phyloP scores from a whole-genome alignment of 2,797 vertebrate genomes.

The Paratrypauchen microcephalus region DNA sequence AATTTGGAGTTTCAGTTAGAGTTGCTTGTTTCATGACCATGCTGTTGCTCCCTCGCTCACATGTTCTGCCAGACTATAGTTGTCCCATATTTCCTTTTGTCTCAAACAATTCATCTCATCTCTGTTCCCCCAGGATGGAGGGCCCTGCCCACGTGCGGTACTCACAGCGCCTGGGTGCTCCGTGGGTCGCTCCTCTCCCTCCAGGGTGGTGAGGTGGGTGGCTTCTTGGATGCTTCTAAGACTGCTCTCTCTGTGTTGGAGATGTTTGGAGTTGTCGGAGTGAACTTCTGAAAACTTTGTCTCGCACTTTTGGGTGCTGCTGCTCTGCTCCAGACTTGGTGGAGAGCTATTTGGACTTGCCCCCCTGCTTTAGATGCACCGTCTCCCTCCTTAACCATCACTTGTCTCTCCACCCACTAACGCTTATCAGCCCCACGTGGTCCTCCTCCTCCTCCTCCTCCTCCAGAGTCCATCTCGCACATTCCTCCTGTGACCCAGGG shows the following conservation, averaged over 20 bases:
- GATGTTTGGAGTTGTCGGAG: no score
- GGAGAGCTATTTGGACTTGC: constrained; percentile 42
- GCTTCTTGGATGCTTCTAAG: no score
- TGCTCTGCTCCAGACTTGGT: constrained; percentile 44
- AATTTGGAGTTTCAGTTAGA: no score
- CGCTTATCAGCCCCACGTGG: constrained; percentile 55
- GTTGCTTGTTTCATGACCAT: no score
- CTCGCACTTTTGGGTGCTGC: not conserved
- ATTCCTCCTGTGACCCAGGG: constrained; percentile 59
- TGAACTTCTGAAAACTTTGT: no score
- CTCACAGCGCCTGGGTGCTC: constrained; percentile 66
- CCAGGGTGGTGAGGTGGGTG: constrained; percentile 43
- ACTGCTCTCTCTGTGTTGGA: no score
- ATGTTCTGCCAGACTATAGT: not conserved
- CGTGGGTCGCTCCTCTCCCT: constrained; percentile 53
- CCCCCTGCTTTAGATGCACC: constrained; percentile 38
- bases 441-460: constrained; percentile 46
- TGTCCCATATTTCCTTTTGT: not conserved
- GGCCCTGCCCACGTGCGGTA: constrained; percentile 21
- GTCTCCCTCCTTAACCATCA: constrained; percentile 50
- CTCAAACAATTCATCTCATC: no score
- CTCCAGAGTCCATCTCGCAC: constrained; percentile 36
- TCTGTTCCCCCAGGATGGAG: no score
- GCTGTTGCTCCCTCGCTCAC: no score
- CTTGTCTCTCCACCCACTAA: constrained; percentile 59